Conservation (phyloP, 2,888 invertebrate genomes). For the Mellilla xanthometata region DNA sequence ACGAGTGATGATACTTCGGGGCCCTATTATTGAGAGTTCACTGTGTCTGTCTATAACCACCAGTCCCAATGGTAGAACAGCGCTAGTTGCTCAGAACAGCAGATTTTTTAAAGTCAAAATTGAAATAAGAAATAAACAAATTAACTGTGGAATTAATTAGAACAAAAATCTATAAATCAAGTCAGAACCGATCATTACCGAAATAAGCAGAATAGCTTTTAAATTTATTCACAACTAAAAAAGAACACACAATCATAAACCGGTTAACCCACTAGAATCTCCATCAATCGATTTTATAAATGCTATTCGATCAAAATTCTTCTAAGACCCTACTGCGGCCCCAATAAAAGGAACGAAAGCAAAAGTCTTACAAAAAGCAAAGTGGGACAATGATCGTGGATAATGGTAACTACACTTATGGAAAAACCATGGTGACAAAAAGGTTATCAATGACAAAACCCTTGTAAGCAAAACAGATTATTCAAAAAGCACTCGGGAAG, state of each 20-base stretch:
- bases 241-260: neutral
- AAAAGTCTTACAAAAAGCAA: conserved; percentile 12
- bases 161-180: no score
- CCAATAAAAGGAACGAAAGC: conserved; percentile 15
- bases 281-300: conserved; percentile 1
- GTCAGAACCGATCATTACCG: no score
- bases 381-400: conserved; percentile 2
- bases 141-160: no score
- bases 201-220: neutral
- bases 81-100: no score
- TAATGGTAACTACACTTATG: no score
- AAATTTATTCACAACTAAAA: neutral
- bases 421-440: conserved; percentile 12
- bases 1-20: no score
- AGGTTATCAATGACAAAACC: neutral
- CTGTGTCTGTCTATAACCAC: no score
- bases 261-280: conserved; percentile 11
- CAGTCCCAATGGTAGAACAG: no score
- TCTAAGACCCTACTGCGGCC: conserved; percentile 10
- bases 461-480: conserved; percentile 1
- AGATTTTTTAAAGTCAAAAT: no score
- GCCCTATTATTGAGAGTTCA: no score
- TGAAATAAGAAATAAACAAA: no score
- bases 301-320: conserved; percentile 2
- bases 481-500: conserved; percentile 3